These are phyloP conservation scores for Dasyprocta punctata DNA, from an alignment of 2,113 vertebrate genomes.

Conservation along the genomic window DNA sequence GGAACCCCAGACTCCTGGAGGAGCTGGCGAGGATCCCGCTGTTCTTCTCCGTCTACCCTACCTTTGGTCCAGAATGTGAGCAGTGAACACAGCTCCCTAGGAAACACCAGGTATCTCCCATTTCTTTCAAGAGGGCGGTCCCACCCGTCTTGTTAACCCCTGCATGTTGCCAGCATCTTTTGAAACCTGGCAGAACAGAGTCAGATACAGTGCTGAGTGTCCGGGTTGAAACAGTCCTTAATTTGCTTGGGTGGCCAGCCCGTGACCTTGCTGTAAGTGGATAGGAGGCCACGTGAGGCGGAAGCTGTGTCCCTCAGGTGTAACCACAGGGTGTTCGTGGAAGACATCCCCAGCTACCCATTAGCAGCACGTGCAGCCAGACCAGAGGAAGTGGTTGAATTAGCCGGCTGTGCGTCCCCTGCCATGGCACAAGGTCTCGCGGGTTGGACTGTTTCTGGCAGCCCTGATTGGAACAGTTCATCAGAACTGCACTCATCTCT, in stretches of 20 bases:
- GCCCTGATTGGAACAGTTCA: not conserved
- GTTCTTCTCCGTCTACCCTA: rapidly evolving
- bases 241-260: not conserved
- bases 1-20: not conserved
- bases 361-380: rapidly evolving
- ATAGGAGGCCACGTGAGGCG: not conserved
- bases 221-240: not conserved
- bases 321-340: not conserved
- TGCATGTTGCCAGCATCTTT: not conserved
- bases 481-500: not conserved
- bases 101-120: not conserved
- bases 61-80: not conserved
- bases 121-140: not conserved
- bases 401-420: rapidly evolving
- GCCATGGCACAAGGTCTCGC: rapidly evolving
- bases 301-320: not conserved
- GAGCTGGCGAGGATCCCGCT: too few species aligned
- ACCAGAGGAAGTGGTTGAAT: not conserved
- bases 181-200: not conserved
- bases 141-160: not conserved
- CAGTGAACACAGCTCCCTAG: rapidly evolving
- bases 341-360: not conserved
- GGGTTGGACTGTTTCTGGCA: rapidly evolving
- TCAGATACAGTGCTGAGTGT: not conserved
- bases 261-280: rapidly evolving